phyloP scores from a whole-genome alignment of 2,797 vertebrate species.

The Pangasius mekongensis region DNA sequence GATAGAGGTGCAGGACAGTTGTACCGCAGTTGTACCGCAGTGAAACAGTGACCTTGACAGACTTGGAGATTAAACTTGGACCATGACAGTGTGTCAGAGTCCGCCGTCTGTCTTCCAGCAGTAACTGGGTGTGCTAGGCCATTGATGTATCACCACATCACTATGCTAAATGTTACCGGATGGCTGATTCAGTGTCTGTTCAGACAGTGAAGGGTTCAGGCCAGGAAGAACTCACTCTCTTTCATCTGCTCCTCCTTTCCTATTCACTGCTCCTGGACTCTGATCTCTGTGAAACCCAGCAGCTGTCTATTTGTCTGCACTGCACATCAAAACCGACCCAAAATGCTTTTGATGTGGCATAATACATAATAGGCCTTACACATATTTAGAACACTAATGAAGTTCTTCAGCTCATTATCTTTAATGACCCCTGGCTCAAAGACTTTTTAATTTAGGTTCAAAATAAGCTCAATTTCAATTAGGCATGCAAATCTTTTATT shows the following conservation, averaged over 20 bases:
- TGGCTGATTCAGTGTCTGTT: constrained; percentile 28
- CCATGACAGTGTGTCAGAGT: constrained; percentile 31
- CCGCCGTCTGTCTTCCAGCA: constrained; percentile 31
- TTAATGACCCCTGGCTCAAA: constrained; percentile 46
- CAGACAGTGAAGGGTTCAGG: background rate
- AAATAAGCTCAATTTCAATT: constrained; percentile 41
- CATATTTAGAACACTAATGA: constrained; percentile 46
- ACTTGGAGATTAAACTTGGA: background rate
- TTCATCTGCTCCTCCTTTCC: constrained; percentile 19
- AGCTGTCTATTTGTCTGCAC: background rate
- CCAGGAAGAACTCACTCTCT: background rate
- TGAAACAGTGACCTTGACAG: constrained; percentile 35
- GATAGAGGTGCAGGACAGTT: constrained; percentile 5
- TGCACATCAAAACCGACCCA: constrained; percentile 10
- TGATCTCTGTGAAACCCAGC: constrained; percentile 2
- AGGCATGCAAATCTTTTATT: constrained; percentile 23
- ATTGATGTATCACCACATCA: constrained; percentile 31
- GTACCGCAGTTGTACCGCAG: background rate
- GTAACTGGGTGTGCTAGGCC: background rate
- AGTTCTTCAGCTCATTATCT: constrained; percentile 46
- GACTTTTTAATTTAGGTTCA: constrained; percentile 28
- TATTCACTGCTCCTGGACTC: constrained; percentile 10
- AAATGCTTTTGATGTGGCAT: constrained; percentile 11
- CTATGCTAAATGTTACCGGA: background rate
- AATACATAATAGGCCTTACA: constrained; percentile 38